Evolutionary conservation across 2,113 vertebrate species (phyloP), one percentile per base, ranked within the genome.

Genomic region (Larimichthys crocea): DNA sequence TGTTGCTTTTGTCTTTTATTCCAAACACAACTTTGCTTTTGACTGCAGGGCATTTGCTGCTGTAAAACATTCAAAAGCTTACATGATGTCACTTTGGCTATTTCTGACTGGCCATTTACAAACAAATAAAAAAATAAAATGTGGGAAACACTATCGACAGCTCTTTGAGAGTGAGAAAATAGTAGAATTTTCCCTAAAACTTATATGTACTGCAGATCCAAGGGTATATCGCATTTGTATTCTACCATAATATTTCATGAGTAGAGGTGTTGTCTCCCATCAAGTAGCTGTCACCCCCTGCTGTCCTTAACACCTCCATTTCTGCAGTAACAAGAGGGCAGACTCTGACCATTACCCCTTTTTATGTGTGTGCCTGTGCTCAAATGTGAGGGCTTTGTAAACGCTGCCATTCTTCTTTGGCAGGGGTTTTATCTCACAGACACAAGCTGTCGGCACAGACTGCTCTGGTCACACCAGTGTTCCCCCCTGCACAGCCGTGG

Each of bases 371-470:
- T 63, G 85, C 66, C 46, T 87, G 31, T 57, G 67, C 73, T 81
- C 57, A 78, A 74, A 86, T 78, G 67, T 49, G 70, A 77, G 60
- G 68, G 78, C 65, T 91, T 91, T 86, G 68, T 83, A 64, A 86
- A 69, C 68, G 56, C 61, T 83, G 88, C 81, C 72, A 79, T 87
- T 90, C 49, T 67, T 73, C 80, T 75, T 84, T 88, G 83, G 87
- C 81, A 74, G 56, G 2, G 67, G 64, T 64, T 92, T 87, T 88
- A 89, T 91, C 87, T 89, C 72, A 16, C 82, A 86, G 83, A 76
- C 74, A 35, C 89, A 90, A 89, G 67, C 87, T 31, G 65, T 79
- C 49, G 53, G 60, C 78, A 82, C 59, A 69, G 80, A 59, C 5
- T 63, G 55, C 70, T 57, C 59, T 60, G 76, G 78, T 84, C 75